Conservation (phyloP, 2,888 invertebrate species). For the Eulithis prunata region DNA sequence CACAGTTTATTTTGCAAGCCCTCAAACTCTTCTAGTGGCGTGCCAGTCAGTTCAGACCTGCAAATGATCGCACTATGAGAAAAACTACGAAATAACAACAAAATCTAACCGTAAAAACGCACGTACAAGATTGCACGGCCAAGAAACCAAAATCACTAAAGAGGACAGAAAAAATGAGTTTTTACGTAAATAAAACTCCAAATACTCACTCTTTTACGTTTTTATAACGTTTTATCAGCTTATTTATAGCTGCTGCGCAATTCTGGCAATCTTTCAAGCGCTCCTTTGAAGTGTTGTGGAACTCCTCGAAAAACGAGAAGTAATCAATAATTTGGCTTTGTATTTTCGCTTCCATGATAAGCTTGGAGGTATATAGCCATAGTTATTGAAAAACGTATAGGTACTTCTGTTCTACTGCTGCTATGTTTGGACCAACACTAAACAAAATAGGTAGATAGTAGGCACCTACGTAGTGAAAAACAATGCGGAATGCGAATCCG, state of each 20-base stretch:
- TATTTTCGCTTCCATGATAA: constrained; percentile 75
- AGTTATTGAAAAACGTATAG: background rate
- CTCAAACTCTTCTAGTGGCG: constrained; percentile 74
- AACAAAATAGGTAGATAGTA: too few relatives aligned
- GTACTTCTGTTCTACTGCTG: background rate
- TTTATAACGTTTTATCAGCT: constrained; percentile 79
- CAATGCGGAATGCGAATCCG: background rate
- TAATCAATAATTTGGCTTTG: constrained; percentile 82
- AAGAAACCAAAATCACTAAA: background rate
- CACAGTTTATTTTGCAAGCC: constrained; percentile 70
- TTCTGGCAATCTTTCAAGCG: constrained; percentile 80
- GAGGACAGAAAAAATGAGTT: constrained; percentile 4
- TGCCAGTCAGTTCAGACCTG: constrained; percentile 72
- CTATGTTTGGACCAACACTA: background rate
- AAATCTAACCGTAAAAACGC: background rate
- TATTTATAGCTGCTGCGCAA: constrained; percentile 78
- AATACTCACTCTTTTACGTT: constrained; percentile 77
- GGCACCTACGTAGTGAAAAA: background rate
- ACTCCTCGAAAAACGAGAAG: constrained; percentile 79
- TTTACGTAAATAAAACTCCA: constrained; percentile 38
- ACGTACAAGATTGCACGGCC: constrained; percentile 9
- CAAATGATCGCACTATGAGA: constrained; percentile 41
- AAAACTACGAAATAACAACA: constrained; percentile 15
- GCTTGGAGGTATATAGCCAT: constrained; percentile 36
- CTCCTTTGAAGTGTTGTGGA: constrained; percentile 73